A percentile compares a stretch with the other conserved stretches of the same genome.
These are phyloP conservation scores for Drosophila rhopaloa DNA, from an alignment of 1,140 invertebrate species.

Conservation along the genomic window DNA sequence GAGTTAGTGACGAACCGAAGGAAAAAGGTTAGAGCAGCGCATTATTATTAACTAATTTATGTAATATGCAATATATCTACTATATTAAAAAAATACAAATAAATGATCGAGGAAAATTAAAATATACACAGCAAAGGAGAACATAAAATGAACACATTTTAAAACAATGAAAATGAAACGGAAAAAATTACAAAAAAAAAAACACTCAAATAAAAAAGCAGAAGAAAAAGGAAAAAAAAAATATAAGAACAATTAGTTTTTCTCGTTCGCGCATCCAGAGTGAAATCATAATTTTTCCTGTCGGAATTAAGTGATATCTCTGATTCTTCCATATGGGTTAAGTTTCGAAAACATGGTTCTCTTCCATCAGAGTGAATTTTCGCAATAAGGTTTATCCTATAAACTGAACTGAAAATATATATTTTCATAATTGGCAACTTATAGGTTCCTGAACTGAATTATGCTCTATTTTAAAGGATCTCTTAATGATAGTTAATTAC, in stretches of 20 bases:
- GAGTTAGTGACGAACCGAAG: slow-evolving; percentile 29
- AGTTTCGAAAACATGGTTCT: no score
- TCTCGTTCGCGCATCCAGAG: neutral
- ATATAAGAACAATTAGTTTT: slow-evolving; percentile 17
- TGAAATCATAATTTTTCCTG: no score
- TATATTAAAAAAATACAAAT: slow-evolving; percentile 46
- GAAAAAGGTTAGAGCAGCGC: slow-evolving; percentile 54
- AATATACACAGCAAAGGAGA: slow-evolving; percentile 42
- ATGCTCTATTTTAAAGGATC: no score
- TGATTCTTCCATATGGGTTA: no score
- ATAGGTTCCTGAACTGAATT: no score
- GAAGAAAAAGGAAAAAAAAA: slow-evolving; percentile 54
- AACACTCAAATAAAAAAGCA: slow-evolving; percentile 67
- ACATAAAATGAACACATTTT: slow-evolving; percentile 72
- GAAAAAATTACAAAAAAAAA: slow-evolving; percentile 40
- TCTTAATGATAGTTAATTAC: no score
- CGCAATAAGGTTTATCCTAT: no score
- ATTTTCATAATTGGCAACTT: no score
- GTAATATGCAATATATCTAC: slow-evolving; percentile 72
- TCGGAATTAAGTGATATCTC: no score
- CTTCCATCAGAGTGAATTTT: no score
- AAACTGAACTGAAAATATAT: no score
- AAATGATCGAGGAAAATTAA: slow-evolving; percentile 26
- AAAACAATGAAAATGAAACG: slow-evolving; percentile 71
- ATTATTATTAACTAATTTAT: slow-evolving; percentile 76